A percentile compares a stretch with the other conserved stretches of the same genome.
Evolutionary conservation across 2,797 vertebrate genomes (phyloP).

Genomic region (Pristis pectinata): DNA sequence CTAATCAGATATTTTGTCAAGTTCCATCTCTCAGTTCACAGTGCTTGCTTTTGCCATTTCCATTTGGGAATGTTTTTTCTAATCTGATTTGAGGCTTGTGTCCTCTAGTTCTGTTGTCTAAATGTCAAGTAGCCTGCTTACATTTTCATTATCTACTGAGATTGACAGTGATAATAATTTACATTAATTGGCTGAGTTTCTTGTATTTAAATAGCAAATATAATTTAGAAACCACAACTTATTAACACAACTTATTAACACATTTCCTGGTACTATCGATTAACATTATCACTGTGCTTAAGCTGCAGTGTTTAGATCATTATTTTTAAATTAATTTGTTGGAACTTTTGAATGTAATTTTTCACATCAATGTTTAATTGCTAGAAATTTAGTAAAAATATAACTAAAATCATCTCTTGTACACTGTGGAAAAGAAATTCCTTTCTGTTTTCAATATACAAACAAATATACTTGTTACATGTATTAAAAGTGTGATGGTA

Average conservation of each 20-base stretch:
- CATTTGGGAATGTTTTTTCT: neutral
- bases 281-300: neutral
- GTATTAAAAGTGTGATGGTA: neutral
- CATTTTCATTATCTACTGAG: neutral
- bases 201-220: neutral
- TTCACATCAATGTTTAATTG: slow-evolving; percentile 13
- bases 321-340: slow-evolving; percentile 1
- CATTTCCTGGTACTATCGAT: neutral
- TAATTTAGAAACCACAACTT: neutral
- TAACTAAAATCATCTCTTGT: neutral
- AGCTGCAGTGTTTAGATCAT: neutral
- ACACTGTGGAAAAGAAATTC: neutral
- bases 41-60: neutral
- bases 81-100: neutral
- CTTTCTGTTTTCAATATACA: neutral
- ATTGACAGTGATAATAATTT: neutral
- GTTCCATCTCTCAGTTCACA: neutral
- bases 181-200: neutral
- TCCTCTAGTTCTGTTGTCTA: neutral
- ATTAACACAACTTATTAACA: too few relatives aligned
- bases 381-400: neutral
- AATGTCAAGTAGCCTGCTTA: neutral
- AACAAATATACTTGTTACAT: neutral
- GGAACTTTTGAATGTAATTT: neutral
- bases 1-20: neutral